Percentiles rank a stretch among this genome's conserved stretches.
Evolutionary conservation across 1,140 invertebrate species (phyloP).

Genomic region (Pristionchus pacificus): DNA sequence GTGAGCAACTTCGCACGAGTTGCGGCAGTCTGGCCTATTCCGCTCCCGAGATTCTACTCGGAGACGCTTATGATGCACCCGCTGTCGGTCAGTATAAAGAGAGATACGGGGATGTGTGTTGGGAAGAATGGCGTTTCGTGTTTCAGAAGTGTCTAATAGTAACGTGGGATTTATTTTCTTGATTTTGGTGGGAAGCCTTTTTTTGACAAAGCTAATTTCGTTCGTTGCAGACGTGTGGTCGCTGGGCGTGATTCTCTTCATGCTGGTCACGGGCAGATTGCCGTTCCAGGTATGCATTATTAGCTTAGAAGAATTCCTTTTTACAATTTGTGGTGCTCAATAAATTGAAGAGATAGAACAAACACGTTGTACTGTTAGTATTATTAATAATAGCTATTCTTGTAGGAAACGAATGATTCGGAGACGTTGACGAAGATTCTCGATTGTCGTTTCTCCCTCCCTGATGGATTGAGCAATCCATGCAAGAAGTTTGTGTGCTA

Average conservation of each 20-base stretch:
- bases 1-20: slow-evolving; percentile 93
- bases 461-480: slow-evolving; percentile 76
- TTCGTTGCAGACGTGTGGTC: slow-evolving; percentile 83
- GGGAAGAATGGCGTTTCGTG: slow-evolving; percentile 20
- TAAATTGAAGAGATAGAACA: too few relatives aligned
- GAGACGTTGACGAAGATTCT: slow-evolving; percentile 99
- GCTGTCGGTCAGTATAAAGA: slow-evolving; percentile 52
- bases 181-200: background rate
- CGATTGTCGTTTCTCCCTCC: slow-evolving; percentile 96
- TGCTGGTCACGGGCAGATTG: slow-evolving; percentile 91
- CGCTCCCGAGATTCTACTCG: slow-evolving; percentile 94
- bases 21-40: slow-evolving; percentile 99
- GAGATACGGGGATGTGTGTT: slow-evolving; percentile 2
- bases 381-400: too few relatives aligned
- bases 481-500: slow-evolving; percentile 71
- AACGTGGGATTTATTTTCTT: background rate
- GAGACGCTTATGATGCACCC: slow-evolving; percentile 69
- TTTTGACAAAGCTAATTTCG: background rate
- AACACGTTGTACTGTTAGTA: too few relatives aligned
- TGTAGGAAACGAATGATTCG: slow-evolving; percentile 87
- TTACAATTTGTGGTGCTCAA: too few relatives aligned
- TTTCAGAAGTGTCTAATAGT: slow-evolving; percentile 5
- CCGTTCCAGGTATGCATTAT: slow-evolving; percentile 74
- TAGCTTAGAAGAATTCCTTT: too few relatives aligned
- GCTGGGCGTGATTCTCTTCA: slow-evolving; percentile 93